Conservation (phyloP, 2,797 vertebrate genomes). For the Esox lucius region DNA sequence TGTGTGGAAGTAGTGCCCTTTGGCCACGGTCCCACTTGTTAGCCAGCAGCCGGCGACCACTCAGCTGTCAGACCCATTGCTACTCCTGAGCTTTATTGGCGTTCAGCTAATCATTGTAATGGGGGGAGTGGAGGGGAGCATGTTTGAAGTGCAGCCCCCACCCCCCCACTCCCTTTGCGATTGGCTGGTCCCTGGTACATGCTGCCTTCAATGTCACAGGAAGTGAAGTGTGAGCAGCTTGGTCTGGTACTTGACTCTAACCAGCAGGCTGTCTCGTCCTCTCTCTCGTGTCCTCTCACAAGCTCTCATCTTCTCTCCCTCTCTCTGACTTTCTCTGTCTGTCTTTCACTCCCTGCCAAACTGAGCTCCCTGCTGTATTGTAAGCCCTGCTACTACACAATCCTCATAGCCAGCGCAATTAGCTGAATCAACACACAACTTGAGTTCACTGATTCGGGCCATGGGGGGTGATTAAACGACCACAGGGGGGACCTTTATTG, state of each 20-base stretch:
- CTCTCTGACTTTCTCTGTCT: conserved; percentile 27
- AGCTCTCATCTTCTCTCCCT: not conserved
- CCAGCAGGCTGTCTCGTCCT: not conserved
- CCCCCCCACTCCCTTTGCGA: not conserved
- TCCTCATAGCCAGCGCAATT: conserved; percentile 54
- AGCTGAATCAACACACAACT: conserved; percentile 51
- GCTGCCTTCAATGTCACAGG: conserved; percentile 43
- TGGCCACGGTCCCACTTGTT: not conserved
- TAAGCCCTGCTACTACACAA: conserved; percentile 45
- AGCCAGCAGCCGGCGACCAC: not conserved
- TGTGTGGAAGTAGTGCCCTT: no score
- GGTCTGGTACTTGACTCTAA: conserved; percentile 48
- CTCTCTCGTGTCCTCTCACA: not conserved
- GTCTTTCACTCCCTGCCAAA: not conserved
- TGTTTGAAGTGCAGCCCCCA: conserved; percentile 61
- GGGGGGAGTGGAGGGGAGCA: conserved; percentile 52
- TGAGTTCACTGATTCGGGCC: conserved; percentile 45
- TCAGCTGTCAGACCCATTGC: not conserved
- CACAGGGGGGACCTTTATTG: not conserved
- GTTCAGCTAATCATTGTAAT: conserved; percentile 69
- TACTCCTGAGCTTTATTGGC: conserved; percentile 53
- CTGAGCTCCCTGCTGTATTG: not conserved
- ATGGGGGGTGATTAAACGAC: conserved; percentile 36
- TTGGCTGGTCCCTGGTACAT: conserved; percentile 9
- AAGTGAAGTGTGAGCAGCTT: conserved; percentile 43